These are phyloP conservation scores for Mus spicilegus DNA, from an alignment of 2,113 vertebrate species.

Conservation along the genomic window DNA sequence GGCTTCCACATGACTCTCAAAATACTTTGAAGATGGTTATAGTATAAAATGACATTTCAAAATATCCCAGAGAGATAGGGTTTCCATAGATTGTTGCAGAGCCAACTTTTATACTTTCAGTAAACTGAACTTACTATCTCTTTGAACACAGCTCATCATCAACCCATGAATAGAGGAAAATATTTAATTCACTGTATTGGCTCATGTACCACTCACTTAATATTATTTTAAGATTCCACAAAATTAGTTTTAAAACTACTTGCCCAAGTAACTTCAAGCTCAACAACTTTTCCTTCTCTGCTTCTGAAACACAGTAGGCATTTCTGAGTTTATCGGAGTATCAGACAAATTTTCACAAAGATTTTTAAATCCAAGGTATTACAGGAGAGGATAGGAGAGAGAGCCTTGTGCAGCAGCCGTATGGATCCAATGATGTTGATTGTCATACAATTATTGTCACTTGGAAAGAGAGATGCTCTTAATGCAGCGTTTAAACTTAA, in stretches of 20 bases:
- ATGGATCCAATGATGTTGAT: not conserved
- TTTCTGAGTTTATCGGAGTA: conserved; percentile 10
- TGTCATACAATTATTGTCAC: not conserved
- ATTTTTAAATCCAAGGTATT: not conserved
- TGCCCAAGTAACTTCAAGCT: conserved; percentile 42
- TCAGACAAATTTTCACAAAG: conserved; percentile 35
- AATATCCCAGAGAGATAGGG: conserved; percentile 1
- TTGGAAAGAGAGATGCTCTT: not conserved
- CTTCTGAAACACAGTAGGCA: conserved; percentile 8
- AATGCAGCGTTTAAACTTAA: not conserved
- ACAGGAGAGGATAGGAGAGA: not conserved
- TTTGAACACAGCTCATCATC: not conserved
- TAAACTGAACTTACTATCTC: conserved; percentile 20
- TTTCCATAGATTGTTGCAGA: conserved; percentile 4
- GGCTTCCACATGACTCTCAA: not conserved
- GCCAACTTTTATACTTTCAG: not conserved
- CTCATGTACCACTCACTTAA: not conserved
- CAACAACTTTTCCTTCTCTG: conserved; percentile 16
- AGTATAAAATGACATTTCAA: not conserved
- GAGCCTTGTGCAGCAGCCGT: not conserved
- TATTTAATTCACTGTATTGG: conserved; percentile 3
- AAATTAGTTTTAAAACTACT: conserved; percentile 13
- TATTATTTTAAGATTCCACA: not conserved
- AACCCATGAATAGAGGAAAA: not conserved
- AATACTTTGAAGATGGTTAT: conserved; percentile 26